Evolutionary conservation across 2,888 invertebrate genomes (phyloP).

Genomic region (Seladonia tumulorum): DNA sequence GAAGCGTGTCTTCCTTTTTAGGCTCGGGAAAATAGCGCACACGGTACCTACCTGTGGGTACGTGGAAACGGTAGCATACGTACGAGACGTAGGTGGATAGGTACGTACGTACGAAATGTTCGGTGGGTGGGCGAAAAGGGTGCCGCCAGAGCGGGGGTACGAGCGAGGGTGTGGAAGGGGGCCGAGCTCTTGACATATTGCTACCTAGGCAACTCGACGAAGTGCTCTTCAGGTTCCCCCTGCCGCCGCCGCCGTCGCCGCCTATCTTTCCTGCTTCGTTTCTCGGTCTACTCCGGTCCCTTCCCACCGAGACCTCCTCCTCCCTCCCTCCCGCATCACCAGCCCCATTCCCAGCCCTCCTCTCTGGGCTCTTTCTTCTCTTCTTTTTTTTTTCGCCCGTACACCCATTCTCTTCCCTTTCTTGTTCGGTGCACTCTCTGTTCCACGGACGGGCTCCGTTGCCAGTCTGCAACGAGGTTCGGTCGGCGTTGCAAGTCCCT

Average conservation of each 20-base stretch:
- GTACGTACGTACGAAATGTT: conserved; percentile 56
- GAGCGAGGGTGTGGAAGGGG: conserved; percentile 68
- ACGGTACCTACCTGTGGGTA: conserved; percentile 7
- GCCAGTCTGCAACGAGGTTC: conserved; percentile 69
- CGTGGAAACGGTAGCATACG: background rate
- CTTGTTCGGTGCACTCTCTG: conserved; percentile 58
- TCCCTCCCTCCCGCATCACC: conserved; percentile 17
- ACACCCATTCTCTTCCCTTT: conserved; percentile 54
- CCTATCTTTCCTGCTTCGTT: conserved; percentile 66
- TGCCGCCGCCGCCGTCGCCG: conserved; percentile 60
- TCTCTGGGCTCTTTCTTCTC: conserved; percentile 29
- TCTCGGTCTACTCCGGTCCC: conserved; percentile 47
- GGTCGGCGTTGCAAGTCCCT: conserved; percentile 61
- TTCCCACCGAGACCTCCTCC: conserved; percentile 15
- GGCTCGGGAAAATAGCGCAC: conserved; percentile 55
- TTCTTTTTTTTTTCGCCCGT: conserved; percentile 51
- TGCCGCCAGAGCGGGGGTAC: conserved; percentile 36
- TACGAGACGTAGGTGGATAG: conserved; percentile 29
- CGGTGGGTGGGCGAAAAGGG: conserved; percentile 56
- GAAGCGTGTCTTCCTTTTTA: conserved; percentile 42
- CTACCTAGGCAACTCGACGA: conserved; percentile 81
- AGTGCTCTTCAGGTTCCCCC: conserved; percentile 77
- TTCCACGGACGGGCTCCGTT: conserved; percentile 50
- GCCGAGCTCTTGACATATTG: conserved; percentile 82
- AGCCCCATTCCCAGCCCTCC: background rate